These are phyloP conservation scores for Periophthalmus modestus DNA, from an alignment of 2,113 vertebrate species.

Conservation along the genomic window DNA sequence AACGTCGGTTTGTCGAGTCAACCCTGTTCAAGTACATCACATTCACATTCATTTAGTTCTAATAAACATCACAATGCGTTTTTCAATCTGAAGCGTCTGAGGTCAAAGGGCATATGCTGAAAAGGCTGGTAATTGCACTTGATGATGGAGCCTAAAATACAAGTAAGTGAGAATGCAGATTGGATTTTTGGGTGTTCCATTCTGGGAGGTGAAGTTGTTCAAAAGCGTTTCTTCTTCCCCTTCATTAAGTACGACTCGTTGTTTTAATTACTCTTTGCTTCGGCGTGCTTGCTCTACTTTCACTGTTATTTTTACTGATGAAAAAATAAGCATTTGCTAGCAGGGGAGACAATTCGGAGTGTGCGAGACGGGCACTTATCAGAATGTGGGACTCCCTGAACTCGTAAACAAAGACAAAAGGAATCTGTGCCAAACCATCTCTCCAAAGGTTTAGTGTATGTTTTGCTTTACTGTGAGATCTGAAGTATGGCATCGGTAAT, in stretches of 20 bases:
- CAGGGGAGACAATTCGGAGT: conserved; percentile 42
- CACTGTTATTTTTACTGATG: conserved; percentile 66
- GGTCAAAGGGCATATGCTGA: conserved; percentile 25
- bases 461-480: background rate
- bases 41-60: background rate
- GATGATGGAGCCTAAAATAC: conserved; percentile 60
- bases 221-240: conserved; percentile 69
- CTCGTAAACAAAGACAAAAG: conserved; percentile 13
- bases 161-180: conserved; percentile 69
- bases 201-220: conserved; percentile 70
- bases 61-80: conserved; percentile 25
- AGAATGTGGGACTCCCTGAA: conserved; percentile 17
- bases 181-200: conserved; percentile 53
- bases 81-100: background rate
- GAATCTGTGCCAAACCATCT: background rate
- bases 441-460: background rate
- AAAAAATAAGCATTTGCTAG: conserved; percentile 61
- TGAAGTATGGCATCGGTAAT: background rate
- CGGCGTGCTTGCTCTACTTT: conserved; percentile 65
- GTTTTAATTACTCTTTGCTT: conserved; percentile 74
- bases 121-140: conserved; percentile 56
- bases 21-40: background rate
- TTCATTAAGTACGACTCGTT: conserved; percentile 74
- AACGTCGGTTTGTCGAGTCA: background rate
- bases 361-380: conserved; percentile 26